These are phyloP conservation scores for Oryctolagus cuniculus DNA, from an alignment of 2,113 vertebrate genomes.

Conservation along the genomic window mOryCun1.1 NC_091434.1:142690001-142690500, in stretches of 20 bases:
- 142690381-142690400: slow-evolving; percentile 46
- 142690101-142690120: not conserved
- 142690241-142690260: slow-evolving; percentile 61
- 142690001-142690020: not conserved
- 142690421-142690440: slow-evolving; percentile 49
- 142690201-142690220: slow-evolving; percentile 14
- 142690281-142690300: slow-evolving; percentile 74
- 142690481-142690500: slow-evolving; percentile 42
- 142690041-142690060: not conserved
- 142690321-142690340: slow-evolving; percentile 75
- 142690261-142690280: slow-evolving; percentile 75
- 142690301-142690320: slow-evolving; percentile 76
- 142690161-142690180: not conserved
- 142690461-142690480: not conserved
- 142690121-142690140: not conserved
- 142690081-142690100: not conserved
- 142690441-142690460: slow-evolving; percentile 46
- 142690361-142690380: slow-evolving; percentile 73
- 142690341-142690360: slow-evolving; percentile 68
- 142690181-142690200: slow-evolving; percentile 6
- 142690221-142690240: slow-evolving; percentile 65
- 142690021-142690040: not conserved
- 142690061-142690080: not conserved
- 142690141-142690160: not conserved
- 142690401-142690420: slow-evolving; percentile 67